A percentile compares a stretch with the other conserved stretches of the same genome.
phyloP scores from a whole-genome alignment of 2,797 vertebrate genomes.

The Anguilla pacifica region DNA sequence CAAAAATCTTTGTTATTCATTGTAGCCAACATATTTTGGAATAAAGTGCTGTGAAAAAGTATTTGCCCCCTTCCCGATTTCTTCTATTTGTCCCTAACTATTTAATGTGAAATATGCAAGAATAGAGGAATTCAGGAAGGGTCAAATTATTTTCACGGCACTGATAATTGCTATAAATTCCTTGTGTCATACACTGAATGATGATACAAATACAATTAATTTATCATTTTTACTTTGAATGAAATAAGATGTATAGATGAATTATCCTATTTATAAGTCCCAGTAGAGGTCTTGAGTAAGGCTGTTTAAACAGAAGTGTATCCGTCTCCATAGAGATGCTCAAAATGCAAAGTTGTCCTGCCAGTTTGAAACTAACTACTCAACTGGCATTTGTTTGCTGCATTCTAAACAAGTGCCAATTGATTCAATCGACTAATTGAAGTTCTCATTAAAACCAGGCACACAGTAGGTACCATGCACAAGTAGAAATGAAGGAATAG shows the following conservation, averaged over 20 bases:
- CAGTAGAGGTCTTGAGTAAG: not conserved
- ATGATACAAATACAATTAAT: not conserved
- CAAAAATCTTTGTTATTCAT: not conserved
- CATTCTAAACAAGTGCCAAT: not conserved
- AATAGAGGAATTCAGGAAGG: too few species aligned
- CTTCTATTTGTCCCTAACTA: too few species aligned
- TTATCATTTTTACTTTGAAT: not conserved
- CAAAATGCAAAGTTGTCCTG: conserved; percentile 18
- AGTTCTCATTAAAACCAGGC: not conserved
- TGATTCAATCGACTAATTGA: not conserved
- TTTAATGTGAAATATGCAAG: too few species aligned
- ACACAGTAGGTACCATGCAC: not conserved
- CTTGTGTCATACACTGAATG: too few species aligned
- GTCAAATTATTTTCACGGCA: too few species aligned
- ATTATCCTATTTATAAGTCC: not conserved
- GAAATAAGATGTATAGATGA: not conserved
- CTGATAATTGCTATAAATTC: too few species aligned
- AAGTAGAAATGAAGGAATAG: not conserved
- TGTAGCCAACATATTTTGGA: not conserved
- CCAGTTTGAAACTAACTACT: not conserved
- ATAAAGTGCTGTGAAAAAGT: not conserved
- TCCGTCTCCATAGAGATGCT: conserved; percentile 32
- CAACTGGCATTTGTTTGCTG: not conserved
- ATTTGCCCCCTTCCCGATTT: too few species aligned
- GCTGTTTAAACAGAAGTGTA: conserved; percentile 22